Conservation (phyloP, 2,797 vertebrate genomes). For the Decapterus maruadsi region DNA sequence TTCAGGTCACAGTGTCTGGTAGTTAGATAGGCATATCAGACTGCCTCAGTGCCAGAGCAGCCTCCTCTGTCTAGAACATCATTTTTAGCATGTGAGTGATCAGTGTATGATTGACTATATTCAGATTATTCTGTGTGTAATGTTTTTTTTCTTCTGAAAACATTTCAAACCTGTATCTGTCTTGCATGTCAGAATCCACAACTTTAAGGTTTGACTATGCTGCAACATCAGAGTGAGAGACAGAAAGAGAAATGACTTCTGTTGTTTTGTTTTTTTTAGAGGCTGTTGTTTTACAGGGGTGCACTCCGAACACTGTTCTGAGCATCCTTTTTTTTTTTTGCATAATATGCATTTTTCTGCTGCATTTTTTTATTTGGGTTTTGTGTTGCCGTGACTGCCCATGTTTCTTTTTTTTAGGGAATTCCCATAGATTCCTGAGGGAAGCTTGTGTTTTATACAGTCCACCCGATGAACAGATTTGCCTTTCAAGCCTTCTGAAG, state of each 20-base stretch:
- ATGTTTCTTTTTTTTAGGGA: background rate
- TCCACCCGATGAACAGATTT: conserved; percentile 3
- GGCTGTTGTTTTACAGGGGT: conserved; percentile 5
- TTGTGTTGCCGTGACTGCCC: conserved; percentile 10
- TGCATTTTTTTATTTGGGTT: background rate
- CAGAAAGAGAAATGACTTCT: background rate
- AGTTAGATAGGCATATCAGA: conserved; percentile 71
- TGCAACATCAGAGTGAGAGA: background rate
- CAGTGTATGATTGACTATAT: conserved; percentile 48
- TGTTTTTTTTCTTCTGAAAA: conserved; percentile 55
- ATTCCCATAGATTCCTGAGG: background rate
- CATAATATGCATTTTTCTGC: conserved; percentile 5
- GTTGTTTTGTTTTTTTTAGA: background rate
- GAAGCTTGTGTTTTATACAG: background rate
- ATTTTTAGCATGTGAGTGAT: conserved; percentile 64
- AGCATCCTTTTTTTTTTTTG: background rate
- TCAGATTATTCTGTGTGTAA: conserved; percentile 45
- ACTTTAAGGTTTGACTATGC: conserved; percentile 31
- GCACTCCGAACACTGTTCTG: conserved; percentile 8
- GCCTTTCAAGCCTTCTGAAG: conserved; percentile 3
- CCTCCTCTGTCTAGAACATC: conserved; percentile 66
- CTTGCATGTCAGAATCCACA: conserved; percentile 43
- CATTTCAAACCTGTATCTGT: conserved; percentile 40
- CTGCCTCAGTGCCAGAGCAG: conserved; percentile 61
- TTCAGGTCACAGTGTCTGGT: conserved; percentile 76